phyloP scores from a whole-genome alignment of 2,113 vertebrate species.

The Sinocyclocheilus anshuiensis region DNA sequence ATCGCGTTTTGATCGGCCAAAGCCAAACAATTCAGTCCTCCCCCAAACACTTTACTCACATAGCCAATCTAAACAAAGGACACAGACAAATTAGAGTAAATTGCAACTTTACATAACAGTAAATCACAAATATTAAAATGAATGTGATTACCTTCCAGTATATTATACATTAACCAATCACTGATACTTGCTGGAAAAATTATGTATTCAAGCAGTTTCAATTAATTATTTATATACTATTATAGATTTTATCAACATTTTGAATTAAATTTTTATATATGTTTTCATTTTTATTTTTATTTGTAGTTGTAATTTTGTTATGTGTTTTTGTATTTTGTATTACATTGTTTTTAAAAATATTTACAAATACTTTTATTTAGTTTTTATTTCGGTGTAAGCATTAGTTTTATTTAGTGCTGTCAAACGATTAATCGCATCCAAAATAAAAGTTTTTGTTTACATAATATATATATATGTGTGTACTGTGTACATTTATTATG shows the following conservation, averaged over 20 bases:
- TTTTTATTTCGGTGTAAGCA: not conserved
- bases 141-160: not conserved
- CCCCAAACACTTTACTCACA: slow-evolving; percentile 84
- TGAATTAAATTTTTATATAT: not conserved
- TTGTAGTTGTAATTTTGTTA: not conserved
- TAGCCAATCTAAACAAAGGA: slow-evolving; percentile 82
- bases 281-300: not conserved
- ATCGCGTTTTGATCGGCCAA: slow-evolving; percentile 88
- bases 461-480: too few species aligned
- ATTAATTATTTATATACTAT: not conserved
- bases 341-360: not conserved
- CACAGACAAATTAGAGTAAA: not conserved
- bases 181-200: not conserved
- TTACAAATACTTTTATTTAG: not conserved
- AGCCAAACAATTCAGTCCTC: slow-evolving; percentile 81
- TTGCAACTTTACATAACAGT: not conserved
- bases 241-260: not conserved
- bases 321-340: not conserved
- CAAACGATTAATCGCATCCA: too few species aligned
- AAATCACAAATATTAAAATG: not conserved
- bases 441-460: too few species aligned
- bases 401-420: not conserved
- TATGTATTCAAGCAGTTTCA: not conserved
- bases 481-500: too few species aligned
- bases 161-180: not conserved